Base-by-base conservation (phyloP, 2,797 vertebrate species). In the Sciaenops ocellatus region DNA sequence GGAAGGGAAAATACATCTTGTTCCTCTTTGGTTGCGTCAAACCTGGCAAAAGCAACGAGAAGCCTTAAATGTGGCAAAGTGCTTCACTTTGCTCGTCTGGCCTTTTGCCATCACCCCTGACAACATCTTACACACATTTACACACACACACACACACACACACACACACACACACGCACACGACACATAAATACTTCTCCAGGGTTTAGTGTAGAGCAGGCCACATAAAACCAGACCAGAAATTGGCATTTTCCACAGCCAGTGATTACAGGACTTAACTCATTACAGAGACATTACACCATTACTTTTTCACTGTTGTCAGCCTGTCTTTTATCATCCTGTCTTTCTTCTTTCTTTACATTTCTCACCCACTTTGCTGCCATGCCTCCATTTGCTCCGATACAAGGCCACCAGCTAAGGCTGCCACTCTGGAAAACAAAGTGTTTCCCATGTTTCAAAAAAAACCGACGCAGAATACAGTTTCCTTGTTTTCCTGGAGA, bases 211-310 rank as follows among this genome's bases (percentile, higher is more conserved):
- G 82, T 82, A 66, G 54, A 73, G 34, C 68, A 42, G 68, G 47
- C 90, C 91, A 87, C 90, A 90, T 91, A 83, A 93, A 94, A 85
- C 74, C 80, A 85, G 67, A 61, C 55, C 73, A 90, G 76, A 76
- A 74, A 62, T 73, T 89, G 78, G 65, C 70, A 52, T 87, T 80
- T 78, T 87, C 83, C 82, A 80, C 85, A 88, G 82, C 74, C 64
- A 41, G 66, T 92, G 77, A 95, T 95, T 93, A 93, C 64, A 91
- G 69, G 82, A 75, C 84, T 79, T 54, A 76, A 73, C 63, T 81
- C 77, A 79, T 89, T 84, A 85, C 76, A 80, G 65, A 82, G 41
- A 10, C 78, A 84, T 87, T 91, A 87, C 77, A 70, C 46, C 22
- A 72, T 76, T 51, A 84, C 81, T 62, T 82, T 81, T 73, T 64